Percentiles rank a stretch among this genome's conserved stretches.
phyloP scores from a whole-genome alignment of 2,113 vertebrate genomes.

The Phylloscopus trochilus region DNA sequence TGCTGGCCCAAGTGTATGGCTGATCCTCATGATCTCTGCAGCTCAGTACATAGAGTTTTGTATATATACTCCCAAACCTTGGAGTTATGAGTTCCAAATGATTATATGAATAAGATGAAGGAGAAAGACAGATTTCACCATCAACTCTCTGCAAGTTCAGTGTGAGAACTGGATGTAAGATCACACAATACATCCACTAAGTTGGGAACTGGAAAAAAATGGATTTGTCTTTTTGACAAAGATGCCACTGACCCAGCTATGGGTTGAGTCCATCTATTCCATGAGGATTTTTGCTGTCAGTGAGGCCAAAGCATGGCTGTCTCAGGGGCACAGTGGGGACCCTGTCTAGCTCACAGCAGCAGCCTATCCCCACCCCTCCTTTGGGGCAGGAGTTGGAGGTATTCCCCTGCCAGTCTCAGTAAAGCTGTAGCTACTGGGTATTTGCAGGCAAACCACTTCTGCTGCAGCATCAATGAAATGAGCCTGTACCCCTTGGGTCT shows the following conservation, averaged over 20 bases:
- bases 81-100: neutral
- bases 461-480: neutral
- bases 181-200: neutral
- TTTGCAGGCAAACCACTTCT: neutral
- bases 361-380: neutral
- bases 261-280: neutral
- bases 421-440: neutral
- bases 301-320: neutral
- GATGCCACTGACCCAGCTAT: neutral
- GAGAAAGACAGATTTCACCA: neutral
- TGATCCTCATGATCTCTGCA: neutral
- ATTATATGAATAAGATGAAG: too few species aligned
- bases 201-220: accelerated
- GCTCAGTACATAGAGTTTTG: accelerated
- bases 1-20: neutral
- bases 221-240: neutral
- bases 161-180: neutral
- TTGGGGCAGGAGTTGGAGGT: neutral
- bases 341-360: neutral
- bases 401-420: neutral
- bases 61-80: neutral
- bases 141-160: neutral
- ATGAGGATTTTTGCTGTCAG: neutral
- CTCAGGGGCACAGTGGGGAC: accelerated
- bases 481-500: accelerated